phyloP scores from a whole-genome alignment of 2,888 invertebrate genomes.

The Balanococcus diminutus region DNA sequence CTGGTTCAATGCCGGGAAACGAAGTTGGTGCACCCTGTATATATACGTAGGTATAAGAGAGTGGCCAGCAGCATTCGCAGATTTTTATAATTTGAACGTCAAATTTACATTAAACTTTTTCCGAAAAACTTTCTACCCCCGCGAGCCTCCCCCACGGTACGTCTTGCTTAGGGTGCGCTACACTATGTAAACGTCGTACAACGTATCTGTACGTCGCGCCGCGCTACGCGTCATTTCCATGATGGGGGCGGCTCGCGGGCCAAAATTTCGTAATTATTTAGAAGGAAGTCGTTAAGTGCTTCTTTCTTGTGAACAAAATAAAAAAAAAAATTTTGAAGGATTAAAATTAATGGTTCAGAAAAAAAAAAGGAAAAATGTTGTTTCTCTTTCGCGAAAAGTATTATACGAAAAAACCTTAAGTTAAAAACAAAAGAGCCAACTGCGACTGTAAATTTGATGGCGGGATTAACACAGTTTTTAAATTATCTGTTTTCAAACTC shows the following conservation, averaged over 20 bases:
- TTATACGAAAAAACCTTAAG: neutral
- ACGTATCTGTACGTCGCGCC: neutral
- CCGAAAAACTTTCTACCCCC: neutral
- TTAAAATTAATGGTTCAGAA: constrained; percentile 40
- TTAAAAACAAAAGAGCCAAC: constrained; percentile 38
- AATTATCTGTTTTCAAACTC: constrained; percentile 20
- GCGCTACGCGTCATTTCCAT: too few relatives aligned
- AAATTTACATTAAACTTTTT: constrained; percentile 38
- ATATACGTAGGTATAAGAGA: too few relatives aligned
- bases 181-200: neutral
- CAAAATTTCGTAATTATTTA: constrained; percentile 35
- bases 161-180: neutral
- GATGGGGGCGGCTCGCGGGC: neutral
- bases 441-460: constrained; percentile 33
- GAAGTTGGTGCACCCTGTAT: too few relatives aligned
- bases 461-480: constrained; percentile 19
- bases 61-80: neutral
- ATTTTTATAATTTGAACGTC: constrained; percentile 32
- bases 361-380: neutral
- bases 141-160: neutral
- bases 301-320: constrained; percentile 27
- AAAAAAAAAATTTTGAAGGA: constrained; percentile 34
- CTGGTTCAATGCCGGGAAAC: too few relatives aligned
- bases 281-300: constrained; percentile 38
- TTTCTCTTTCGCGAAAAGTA: neutral